These are phyloP conservation scores for Thomomys bottae DNA, from an alignment of 2,113 vertebrate genomes.

Conservation along the genomic window DNA sequence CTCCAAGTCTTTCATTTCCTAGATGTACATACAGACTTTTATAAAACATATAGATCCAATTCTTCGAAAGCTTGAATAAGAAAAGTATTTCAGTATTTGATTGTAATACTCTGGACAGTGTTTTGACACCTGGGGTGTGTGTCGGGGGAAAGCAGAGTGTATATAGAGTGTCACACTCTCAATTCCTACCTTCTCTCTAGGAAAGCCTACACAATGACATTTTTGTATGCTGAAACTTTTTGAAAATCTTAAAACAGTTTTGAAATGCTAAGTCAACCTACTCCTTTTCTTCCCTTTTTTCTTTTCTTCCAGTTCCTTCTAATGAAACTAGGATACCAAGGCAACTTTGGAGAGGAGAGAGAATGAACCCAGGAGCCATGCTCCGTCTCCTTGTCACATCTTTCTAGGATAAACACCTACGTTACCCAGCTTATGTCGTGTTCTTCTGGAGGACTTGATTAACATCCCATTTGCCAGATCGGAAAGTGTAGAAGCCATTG, in stretches of 20 bases:
- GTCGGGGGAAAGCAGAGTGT: background rate
- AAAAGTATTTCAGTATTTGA: background rate
- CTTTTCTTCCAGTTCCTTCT: background rate
- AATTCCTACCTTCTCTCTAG: background rate
- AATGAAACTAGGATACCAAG: background rate
- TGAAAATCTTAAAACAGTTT: background rate
- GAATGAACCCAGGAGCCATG: background rate
- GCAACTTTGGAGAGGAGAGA: background rate
- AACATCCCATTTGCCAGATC: background rate
- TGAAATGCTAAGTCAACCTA: background rate
- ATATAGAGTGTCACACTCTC: background rate
- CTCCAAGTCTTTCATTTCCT: background rate
- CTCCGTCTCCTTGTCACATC: background rate
- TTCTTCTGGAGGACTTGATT: background rate
- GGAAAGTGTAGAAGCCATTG: background rate
- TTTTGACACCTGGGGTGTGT: background rate
- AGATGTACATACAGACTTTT: background rate
- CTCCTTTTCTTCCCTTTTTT: background rate
- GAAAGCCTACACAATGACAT: background rate
- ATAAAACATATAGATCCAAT: background rate
- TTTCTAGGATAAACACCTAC: background rate
- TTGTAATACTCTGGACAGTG: background rate
- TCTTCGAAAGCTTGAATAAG: background rate
- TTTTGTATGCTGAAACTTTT: background rate
- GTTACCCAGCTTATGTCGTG: background rate